Percentiles rank a stretch among this genome's conserved stretches.
These are phyloP conservation scores for Cistogaster globosa DNA, from an alignment of 2,888 invertebrate species.

Conservation along the genomic window DNA sequence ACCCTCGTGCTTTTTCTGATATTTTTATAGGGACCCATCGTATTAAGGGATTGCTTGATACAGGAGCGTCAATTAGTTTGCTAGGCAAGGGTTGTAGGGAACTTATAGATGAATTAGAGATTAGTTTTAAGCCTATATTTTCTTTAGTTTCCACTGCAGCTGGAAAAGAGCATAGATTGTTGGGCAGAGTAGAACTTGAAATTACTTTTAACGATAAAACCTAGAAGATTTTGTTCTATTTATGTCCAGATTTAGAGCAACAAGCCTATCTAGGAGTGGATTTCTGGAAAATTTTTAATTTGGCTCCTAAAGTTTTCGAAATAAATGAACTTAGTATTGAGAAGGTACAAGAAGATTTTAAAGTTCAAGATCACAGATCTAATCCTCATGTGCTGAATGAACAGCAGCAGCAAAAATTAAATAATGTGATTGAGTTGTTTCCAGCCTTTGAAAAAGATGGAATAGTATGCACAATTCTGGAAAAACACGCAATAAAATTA, in stretches of 20 bases:
- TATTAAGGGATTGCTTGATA: neutral
- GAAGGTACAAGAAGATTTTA: conserved; percentile 1
- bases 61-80: neutral
- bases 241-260: too few species aligned
- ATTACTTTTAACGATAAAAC: neutral
- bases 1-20: neutral
- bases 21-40: neutral
- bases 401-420: neutral
- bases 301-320: neutral
- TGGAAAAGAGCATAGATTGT: neutral
- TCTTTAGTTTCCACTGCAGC: neutral
- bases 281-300: too few species aligned
- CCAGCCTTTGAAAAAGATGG: neutral
- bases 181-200: neutral
- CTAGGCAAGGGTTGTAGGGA: too few species aligned
- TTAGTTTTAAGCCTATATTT: too few species aligned
- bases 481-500: too few species aligned
- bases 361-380: neutral
- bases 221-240: too few species aligned
- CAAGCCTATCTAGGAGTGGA: too few species aligned
- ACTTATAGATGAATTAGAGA: too few species aligned
- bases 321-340: neutral
- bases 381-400: conserved; percentile 7
- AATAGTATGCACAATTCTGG: too few species aligned
- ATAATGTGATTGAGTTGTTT: conserved; percentile 1